Base-by-base conservation (phyloP, 2,797 vertebrate genomes). In the Balearica regulorum region DNA sequence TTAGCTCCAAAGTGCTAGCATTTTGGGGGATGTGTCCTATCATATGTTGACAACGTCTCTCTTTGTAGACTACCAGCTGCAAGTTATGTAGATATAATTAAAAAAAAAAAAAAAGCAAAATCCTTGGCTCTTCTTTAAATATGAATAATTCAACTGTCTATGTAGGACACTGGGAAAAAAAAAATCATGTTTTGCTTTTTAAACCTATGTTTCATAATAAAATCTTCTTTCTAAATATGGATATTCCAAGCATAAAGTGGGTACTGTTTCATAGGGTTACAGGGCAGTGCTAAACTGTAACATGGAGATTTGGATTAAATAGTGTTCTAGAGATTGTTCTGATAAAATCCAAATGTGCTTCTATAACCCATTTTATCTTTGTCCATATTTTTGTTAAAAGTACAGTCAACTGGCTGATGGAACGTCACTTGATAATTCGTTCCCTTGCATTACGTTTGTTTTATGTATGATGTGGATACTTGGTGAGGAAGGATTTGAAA, bases 51-150 rank as follows among this genome's bases (percentile, higher is more conserved):
- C 54, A 65, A 26, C 2, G 1, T 78, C 76, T 94, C 91, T 88
- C 82, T 87, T 77, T 89, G 72, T 91, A 94, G 89, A 95, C 57
- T 89, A 71, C 84, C 82, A 94, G 71, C 76, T 88, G n/a, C 82
- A 78, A 93, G 35, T 92, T 83, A 76, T 60, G 43, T 33, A 92
- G 71, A 58, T 54, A 48, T 7, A 89, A 94, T 65, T 51, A 19
- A 54, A 92, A 93, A 64, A 49, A 7, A 7, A 24, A 20, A 69
- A 80, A 37, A 28, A 31, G 10, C 10, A 29, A 94, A 92, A 92
- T 70, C 60, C 37, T 0, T 75, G 57, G 10, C 53, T 97, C 7
- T 76, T 96, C 75, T 87, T 95, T 75, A 75, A 86, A 70, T 73
- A 66, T 33, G 6, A 93, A 24, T 83, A 70, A 58, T 90, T 65